Conservation (phyloP, 2,113 vertebrate genomes). For the Hiodon tergisus region DNA sequence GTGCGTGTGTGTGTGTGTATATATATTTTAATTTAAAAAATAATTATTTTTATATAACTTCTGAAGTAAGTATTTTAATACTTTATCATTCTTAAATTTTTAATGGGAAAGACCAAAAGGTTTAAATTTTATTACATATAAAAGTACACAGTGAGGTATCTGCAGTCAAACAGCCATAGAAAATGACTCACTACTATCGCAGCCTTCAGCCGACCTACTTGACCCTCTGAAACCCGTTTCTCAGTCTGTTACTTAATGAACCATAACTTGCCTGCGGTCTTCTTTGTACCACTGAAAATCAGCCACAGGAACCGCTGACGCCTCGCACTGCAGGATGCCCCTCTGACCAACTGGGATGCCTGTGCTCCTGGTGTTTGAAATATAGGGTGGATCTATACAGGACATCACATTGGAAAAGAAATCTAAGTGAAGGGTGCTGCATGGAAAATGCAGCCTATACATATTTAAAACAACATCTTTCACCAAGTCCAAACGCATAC, state of each 20-base stretch:
- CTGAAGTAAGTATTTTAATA: too few species aligned
- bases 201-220: background rate
- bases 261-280: conserved; percentile 75
- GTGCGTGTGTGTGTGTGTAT: background rate
- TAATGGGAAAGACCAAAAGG: too few species aligned
- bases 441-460: background rate
- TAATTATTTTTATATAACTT: too few species aligned
- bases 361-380: conserved; percentile 80
- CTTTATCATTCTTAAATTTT: too few species aligned
- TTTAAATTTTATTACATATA: too few species aligned
- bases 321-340: conserved; percentile 87
- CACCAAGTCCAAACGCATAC: too few species aligned
- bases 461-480: background rate
- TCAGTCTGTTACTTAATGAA: background rate
- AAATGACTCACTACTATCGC: background rate
- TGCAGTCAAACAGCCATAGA: too few species aligned
- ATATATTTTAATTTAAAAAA: too few species aligned
- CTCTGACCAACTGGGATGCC: conserved; percentile 84
- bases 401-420: conserved; percentile 24
- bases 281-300: conserved; percentile 98
- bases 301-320: conserved; percentile 81
- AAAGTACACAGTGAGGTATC: too few species aligned
- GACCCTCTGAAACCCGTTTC: background rate
- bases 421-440: background rate
- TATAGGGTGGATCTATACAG: conserved; percentile 81